Base-by-base conservation (phyloP, 2,113 vertebrate species). In the Podarcis muralis region DNA sequence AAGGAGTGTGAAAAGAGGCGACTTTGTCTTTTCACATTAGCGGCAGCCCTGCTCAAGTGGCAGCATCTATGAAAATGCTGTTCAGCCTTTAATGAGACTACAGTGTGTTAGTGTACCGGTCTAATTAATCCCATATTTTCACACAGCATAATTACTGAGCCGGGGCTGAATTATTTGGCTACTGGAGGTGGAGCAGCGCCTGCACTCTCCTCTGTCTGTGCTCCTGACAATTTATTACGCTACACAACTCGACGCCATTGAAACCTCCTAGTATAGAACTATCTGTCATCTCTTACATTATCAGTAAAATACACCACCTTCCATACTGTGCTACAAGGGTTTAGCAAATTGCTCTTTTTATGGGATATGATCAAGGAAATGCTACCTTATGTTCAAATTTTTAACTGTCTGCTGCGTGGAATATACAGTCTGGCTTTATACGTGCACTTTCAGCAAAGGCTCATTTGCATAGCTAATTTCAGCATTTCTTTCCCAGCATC, bases 331-430 rank as follows among this genome's bases (percentile, higher is more conserved):
- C 97, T 98, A 97, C 98, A 97, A 98, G 98, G 97, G 97, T 97
- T 96, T 97, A 97, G 98, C 98, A 98, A 98, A 98, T 98, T 98
- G 98, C 97, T 98, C 97, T 98, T 98, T 99, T 98, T 98, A 98
- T 98, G 98, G 97, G 98, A 97, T 98, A 98, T 97, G 98, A 98
- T 98, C 98, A 98, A 99, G 98, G 97, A 98, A 98, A 98, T 97
- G 98, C 97, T 97, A 96, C 98, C 98, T 98, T 98, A 97, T 97
- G 98, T 98, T 98, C 98, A 96, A 97, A 97, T 98, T 97, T 98
- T 98, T 98, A 98, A 97, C 98, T 97, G 97, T 97, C 97, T 96
- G 94, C 90, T 96, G 97, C 93, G 25, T 93, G 85, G 97, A 97
- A 95, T 91, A 92, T 84, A 95, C 95, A 92, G 96, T 91, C 91